Evolutionary conservation across 2,888 invertebrate species (phyloP).

Genomic region (Lissonota sp.): DNA sequence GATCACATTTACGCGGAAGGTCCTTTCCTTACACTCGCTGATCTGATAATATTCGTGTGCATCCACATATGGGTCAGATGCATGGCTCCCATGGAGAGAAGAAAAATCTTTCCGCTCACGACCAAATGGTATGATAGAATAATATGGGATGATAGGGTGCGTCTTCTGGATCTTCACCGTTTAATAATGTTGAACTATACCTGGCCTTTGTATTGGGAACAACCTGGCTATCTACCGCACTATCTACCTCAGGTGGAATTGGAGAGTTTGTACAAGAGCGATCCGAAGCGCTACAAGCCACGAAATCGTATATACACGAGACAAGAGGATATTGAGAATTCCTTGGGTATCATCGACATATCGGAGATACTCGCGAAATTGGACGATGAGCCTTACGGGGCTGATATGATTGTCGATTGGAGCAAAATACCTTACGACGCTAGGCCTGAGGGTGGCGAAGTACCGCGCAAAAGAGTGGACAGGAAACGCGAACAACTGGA

Average conservation of each 20-base stretch:
- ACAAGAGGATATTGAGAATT: constrained; percentile 90
- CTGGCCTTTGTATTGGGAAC: too few relatives aligned
- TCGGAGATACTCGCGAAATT: constrained; percentile 84
- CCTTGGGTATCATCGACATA: constrained; percentile 84
- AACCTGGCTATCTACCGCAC: too few relatives aligned
- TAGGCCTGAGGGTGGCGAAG: constrained; percentile 91
- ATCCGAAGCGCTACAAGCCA: constrained; percentile 91
- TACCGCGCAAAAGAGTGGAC: constrained; percentile 90
- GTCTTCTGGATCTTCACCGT: too few relatives aligned
- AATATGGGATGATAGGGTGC: constrained; percentile 71
- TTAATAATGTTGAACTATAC: too few relatives aligned
- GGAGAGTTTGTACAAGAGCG: constrained; percentile 91
- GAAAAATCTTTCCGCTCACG: constrained; percentile 86
- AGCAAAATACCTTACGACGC: constrained; percentile 89
- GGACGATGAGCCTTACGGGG: constrained; percentile 81
- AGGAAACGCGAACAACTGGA: constrained; percentile 95
- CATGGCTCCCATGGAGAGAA: constrained; percentile 76
- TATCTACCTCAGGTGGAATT: constrained; percentile 85
- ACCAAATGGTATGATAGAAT: constrained; percentile 87
- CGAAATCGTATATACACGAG: constrained; percentile 90
- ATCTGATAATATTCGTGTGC: constrained; percentile 91
- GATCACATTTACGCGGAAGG: constrained; percentile 94
- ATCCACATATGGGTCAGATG: constrained; percentile 87
- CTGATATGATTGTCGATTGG: constrained; percentile 88
- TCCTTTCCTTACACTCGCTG: constrained; percentile 92